Evolutionary conservation across 2,888 invertebrate genomes (phyloP), one percentile per base, ranked within the genome.

Genomic region (Troides aeacus): DNA sequence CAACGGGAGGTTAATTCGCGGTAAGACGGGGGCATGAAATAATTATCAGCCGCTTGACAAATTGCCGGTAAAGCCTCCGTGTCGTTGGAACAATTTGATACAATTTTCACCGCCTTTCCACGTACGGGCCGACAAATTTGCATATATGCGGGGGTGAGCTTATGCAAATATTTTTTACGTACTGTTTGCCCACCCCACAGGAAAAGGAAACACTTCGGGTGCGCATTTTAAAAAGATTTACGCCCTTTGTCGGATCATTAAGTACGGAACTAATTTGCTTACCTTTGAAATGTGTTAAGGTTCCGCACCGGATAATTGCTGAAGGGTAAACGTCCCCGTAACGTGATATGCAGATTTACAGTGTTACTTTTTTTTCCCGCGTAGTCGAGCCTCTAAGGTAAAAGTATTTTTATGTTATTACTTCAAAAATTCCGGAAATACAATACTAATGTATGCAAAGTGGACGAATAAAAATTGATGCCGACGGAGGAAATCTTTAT

Each of bases 221-320:
- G 84, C 82, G 85, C 88, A 86, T 91, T 91, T 89, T 89, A 90
- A 92, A 92, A 92, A 92, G 92, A 92, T 92, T 92, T 92, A 92
- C 90, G 87, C 90, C 85, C 90, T 89, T 92, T 91, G 92, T 90
- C 90, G 92, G 92, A 89, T 90, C 92, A 92, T 92, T 92, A 92
- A 90, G 87, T 91, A 85, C 85, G 89, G 90, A 91, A 91, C 91
- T 92, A 92, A 92, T 92, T 92, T 92, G 92, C 90, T 90, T 91
- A 92, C 92, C 91, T 92, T 91, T 91, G 90, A 89, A 92, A 92
- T 89, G 92, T 91, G 92, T 88, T 87, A 87, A 76, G 85, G 86
- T 89, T 88, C 85, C 87, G 87, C 88, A 86, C 85, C 86, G 84
- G 81, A 85, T 89, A 90, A 92, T 92, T 90, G 87, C 86, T 81